Conservation (phyloP, 2,113 vertebrate species). For the Miniopterus natalensis region DNA sequence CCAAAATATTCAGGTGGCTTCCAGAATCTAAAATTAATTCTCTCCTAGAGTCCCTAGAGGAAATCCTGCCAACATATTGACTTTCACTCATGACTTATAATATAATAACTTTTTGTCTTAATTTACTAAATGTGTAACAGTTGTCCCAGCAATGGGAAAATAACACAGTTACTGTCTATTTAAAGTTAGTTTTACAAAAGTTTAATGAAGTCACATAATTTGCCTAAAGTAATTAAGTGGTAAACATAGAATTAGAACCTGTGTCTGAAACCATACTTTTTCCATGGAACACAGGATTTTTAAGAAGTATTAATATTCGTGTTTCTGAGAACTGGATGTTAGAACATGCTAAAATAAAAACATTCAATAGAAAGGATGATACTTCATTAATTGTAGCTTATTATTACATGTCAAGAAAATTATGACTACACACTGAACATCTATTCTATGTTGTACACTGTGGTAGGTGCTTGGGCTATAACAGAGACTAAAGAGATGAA, state of each 20-base stretch:
- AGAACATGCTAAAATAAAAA: background rate
- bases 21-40: background rate
- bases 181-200: background rate
- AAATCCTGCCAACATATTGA: background rate
- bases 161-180: background rate
- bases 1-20: background rate
- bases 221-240: background rate
- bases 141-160: background rate
- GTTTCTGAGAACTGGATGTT: background rate
- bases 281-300: background rate
- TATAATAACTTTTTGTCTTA: background rate
- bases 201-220: background rate
- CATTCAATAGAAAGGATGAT: background rate
- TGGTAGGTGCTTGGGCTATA: background rate
- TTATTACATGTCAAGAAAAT: background rate
- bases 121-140: background rate
- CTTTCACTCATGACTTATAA: background rate
- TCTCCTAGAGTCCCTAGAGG: background rate
- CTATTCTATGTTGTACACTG: background rate
- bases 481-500: background rate
- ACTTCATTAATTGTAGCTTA: background rate
- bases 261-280: background rate
- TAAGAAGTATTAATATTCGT: background rate
- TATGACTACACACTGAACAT: background rate
- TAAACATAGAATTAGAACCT: background rate